Evolutionary conservation across 2,888 invertebrate species (phyloP).

Genomic region (Atethmia centrago): DNA sequence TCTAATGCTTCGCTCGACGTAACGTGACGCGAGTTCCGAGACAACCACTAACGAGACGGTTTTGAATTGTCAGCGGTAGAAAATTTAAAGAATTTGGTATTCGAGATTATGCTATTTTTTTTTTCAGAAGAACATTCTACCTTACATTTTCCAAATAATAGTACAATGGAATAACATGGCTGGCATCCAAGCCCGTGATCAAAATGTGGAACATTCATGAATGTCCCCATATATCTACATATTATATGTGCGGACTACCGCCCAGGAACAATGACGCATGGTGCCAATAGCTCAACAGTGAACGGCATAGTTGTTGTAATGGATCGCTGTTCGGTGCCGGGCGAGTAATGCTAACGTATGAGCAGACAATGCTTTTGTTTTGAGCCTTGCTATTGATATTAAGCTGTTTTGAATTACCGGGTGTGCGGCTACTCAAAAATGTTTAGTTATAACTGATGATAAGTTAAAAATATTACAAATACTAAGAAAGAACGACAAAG

Average conservation of each 20-base stretch:
- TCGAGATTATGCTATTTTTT: slow-evolving; percentile 1
- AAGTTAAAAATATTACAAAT: neutral
- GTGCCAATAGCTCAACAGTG: slow-evolving; percentile 37
- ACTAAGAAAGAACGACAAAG: neutral
- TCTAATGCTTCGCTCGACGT: slow-evolving; percentile 29
- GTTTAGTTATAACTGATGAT: neutral
- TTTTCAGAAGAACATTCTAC: slow-evolving; percentile 15
- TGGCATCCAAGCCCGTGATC: slow-evolving; percentile 13
- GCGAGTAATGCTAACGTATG: slow-evolving; percentile 13
- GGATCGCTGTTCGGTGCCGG: slow-evolving; percentile 29
- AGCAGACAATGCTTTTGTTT: slow-evolving; percentile 36
- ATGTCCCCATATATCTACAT: slow-evolving; percentile 9
- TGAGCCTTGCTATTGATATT: slow-evolving; percentile 8
- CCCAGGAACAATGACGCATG: slow-evolving; percentile 31
- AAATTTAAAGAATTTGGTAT: slow-evolving; percentile 27
- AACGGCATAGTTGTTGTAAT: slow-evolving; percentile 33
- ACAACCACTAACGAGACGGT: slow-evolving; percentile 33
- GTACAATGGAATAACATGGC: slow-evolving; percentile 32
- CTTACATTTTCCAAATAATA: slow-evolving; percentile 10
- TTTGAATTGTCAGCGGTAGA: slow-evolving; percentile 19
- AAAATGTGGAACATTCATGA: slow-evolving; percentile 26
- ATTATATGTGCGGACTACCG: slow-evolving; percentile 15
- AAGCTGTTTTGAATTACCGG: neutral
- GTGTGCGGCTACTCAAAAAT: neutral
- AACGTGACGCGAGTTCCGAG: slow-evolving; percentile 1